Evolutionary conservation across 2,113 vertebrate genomes (phyloP), one percentile per base, ranked within the genome.

Genomic region (Stercorarius parasiticus): DNA sequence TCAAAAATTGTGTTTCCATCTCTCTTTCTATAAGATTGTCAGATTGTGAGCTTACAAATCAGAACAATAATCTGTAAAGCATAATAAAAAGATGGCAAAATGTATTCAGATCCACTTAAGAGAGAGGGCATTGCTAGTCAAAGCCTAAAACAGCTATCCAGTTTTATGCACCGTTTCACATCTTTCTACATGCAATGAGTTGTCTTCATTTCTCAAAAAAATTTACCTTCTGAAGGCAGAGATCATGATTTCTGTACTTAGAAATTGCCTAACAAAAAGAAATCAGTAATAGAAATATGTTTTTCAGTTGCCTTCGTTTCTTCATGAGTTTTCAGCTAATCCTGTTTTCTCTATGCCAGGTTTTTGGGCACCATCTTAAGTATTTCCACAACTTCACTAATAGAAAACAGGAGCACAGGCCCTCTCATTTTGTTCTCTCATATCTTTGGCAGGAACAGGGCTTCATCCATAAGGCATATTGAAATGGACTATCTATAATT

Each of bases 401-500:
- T 77, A 91, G 87, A 61, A 82, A 95, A 85, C 13, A 76, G 65
- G 23, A 94, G 34, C 61, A 74, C 7, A 15, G 61, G 73, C 30
- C 53, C 25, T 90, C 77, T 76, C 52, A 59, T 55, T 94, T 92
- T 78, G 36, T 36, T 86, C 61, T 67, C 47, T 85, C 13, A 0
- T 52, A 91, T 45, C 30, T 79, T 91, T 73, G 29, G 36, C 50
- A 82, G 86, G n/a, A 94, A 86, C 32, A 20, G 43, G 47, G 15
- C 53, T 74, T 89, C 66, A 94, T 82, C 45, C 66, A 79, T 9
- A 66, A 52, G 19, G 16, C 40, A 89, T 72, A 89, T 82, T 82
- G 52, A 95, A 93, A 91, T 34, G 49, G 73, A 58, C 58, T 93
- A 87, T 94, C 91, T 95, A 86, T 94, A 95, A 95, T 9, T 88